Evolutionary conservation across 2,113 vertebrate genomes (phyloP).

Genomic region (Rhinolophus sinicus): DNA sequence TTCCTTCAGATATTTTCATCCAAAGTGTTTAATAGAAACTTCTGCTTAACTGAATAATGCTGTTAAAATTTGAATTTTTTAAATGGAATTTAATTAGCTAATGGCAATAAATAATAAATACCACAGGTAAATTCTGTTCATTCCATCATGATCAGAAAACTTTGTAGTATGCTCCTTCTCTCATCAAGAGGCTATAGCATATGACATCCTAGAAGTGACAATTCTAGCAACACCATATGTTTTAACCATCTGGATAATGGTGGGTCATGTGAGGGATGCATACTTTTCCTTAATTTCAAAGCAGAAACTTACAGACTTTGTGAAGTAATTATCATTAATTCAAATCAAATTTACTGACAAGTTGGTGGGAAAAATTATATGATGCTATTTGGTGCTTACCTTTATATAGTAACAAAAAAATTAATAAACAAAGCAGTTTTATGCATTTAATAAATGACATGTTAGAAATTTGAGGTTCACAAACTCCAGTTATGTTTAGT

Average conservation of each 20-base stretch:
- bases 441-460: neutral
- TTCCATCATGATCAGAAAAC: neutral
- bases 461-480: neutral
- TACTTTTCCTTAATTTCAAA: neutral
- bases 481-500: neutral
- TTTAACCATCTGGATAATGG: neutral
- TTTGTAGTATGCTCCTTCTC: neutral
- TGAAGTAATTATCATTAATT: conserved; percentile 11
- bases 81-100: neutral
- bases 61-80: neutral
- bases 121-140: neutral
- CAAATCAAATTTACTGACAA: conserved; percentile 7
- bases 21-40: neutral
- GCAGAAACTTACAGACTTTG: neutral
- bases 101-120: neutral
- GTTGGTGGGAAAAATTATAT: neutral
- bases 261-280: neutral
- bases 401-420: neutral
- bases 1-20: neutral
- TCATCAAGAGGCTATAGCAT: neutral
- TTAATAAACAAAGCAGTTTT: neutral
- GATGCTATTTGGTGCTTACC: neutral
- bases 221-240: neutral
- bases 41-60: neutral
- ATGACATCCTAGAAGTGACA: neutral